phyloP scores from a whole-genome alignment of 2,888 invertebrate species.

The Chaitophorus viminalis region DNA sequence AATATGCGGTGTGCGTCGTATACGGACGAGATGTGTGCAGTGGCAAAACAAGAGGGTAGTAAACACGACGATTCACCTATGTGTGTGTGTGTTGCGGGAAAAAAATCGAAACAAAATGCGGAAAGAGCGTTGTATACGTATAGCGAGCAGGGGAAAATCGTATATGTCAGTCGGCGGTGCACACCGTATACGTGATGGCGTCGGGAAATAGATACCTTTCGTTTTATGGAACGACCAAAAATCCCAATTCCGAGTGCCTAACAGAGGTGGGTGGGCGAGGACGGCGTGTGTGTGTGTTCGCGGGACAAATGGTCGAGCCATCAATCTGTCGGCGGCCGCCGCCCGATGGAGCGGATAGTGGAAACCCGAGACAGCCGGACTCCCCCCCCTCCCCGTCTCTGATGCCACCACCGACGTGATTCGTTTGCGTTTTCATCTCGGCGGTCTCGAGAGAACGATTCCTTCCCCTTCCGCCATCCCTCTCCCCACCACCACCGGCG shows the following conservation, averaged over 20 bases:
- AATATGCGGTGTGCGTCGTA: no score
- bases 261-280: background rate
- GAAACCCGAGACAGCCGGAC: conserved; percentile 27
- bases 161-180: background rate
- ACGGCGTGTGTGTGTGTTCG: background rate
- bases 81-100: background rate
- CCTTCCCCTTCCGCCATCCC: background rate
- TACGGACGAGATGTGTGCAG: background rate
- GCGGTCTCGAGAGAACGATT: conserved; percentile 37
- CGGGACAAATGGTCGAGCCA: conserved; percentile 45
- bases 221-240: conserved; percentile 1
- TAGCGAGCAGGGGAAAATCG: conserved; percentile 19
- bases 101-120: background rate
- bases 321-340: conserved; percentile 13
- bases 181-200: no score
- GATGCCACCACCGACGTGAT: conserved; percentile 15
- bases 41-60: background rate
- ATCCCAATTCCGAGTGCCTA: background rate
- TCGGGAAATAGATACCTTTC: conserved; percentile 35
- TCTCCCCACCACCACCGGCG: no score
- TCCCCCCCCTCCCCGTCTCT: no score
- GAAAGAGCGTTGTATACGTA: background rate
- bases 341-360: background rate
- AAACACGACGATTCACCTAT: background rate
- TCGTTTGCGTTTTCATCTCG: conserved; percentile 40